phyloP scores from a whole-genome alignment of 2,888 invertebrate genomes.

The Lampropteryx suffumata region DNA sequence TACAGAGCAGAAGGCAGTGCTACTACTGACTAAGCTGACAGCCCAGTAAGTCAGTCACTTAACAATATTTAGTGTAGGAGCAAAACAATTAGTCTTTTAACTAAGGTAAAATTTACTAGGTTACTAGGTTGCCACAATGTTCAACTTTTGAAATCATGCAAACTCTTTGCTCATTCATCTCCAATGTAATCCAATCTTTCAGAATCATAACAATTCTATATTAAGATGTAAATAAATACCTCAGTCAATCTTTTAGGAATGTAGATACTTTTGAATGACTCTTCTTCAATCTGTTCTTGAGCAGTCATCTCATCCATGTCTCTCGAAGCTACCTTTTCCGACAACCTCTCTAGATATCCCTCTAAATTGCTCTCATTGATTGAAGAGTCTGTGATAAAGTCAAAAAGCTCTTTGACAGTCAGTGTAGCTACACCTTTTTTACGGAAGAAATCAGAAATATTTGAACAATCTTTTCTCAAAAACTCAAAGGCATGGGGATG shows the following conservation, averaged over 20 bases:
- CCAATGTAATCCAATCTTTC: no score
- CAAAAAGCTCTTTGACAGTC: conserved; percentile 95
- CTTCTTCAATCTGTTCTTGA: conserved; percentile 92
- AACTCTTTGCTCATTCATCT: no score
- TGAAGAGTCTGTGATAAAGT: conserved; percentile 96
- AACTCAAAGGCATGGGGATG: conserved; percentile 98
- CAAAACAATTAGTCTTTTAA: no score
- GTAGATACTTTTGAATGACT: conserved; percentile 95
- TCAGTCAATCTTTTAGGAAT: conserved; percentile 97
- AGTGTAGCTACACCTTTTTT: conserved; percentile 95
- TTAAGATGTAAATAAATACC: conserved; percentile 84
- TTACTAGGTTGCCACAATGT: no score
- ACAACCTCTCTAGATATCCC: conserved; percentile 88
- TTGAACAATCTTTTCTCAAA: conserved; percentile 96
- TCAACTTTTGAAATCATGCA: no score
- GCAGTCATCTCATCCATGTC: conserved; percentile 86
- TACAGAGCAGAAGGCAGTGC: no score
- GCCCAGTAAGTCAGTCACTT: no score
- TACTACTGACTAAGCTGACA: no score
- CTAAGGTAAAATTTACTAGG: no score
- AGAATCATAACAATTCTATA: no score
- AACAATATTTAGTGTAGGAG: no score
- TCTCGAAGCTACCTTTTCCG: conserved; percentile 85
- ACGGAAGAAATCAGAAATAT: conserved; percentile 95
- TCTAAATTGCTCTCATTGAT: conserved; percentile 93